These are phyloP conservation scores for Triplophysa siluroides DNA, from an alignment of 2,113 vertebrate species.

Conservation along the genomic window DNA sequence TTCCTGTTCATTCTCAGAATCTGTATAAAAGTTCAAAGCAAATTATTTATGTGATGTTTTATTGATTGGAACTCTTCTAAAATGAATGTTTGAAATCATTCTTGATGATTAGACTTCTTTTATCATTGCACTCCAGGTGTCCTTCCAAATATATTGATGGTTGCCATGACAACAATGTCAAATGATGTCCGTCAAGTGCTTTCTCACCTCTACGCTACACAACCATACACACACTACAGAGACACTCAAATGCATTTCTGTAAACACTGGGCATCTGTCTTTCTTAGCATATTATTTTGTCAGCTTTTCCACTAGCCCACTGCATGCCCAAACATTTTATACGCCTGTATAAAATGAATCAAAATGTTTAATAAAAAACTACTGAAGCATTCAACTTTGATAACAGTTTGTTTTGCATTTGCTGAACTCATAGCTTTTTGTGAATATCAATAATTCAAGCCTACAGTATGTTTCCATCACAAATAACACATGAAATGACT, in stretches of 20 bases:
- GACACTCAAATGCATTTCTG: not conserved
- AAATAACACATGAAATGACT: not conserved
- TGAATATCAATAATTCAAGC: slow-evolving; percentile 39
- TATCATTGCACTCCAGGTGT: slow-evolving; percentile 35
- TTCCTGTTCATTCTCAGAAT: not conserved
- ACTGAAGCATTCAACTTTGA: slow-evolving; percentile 66
- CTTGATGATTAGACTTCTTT: slow-evolving; percentile 1
- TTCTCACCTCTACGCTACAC: not conserved
- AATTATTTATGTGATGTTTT: slow-evolving; percentile 12
- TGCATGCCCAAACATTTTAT: slow-evolving; percentile 63
- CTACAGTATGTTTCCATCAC: slow-evolving; percentile 4
- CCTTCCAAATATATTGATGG: slow-evolving; percentile 44
- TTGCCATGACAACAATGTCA: slow-evolving; percentile 38
- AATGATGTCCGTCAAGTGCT: slow-evolving; percentile 26
- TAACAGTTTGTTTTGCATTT: slow-evolving; percentile 58
- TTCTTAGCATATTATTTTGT: not conserved
- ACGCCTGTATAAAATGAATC: slow-evolving; percentile 67
- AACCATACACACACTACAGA: not conserved
- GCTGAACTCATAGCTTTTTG: slow-evolving; percentile 35
- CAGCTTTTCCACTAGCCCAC: slow-evolving; percentile 19
- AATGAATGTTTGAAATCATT: slow-evolving; percentile 16
- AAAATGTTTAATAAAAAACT: slow-evolving; percentile 65
- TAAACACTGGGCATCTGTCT: not conserved
- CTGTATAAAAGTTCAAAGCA: not conserved
- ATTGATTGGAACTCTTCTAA: not conserved